phyloP scores from a whole-genome alignment of 2,113 vertebrate genomes.

The Scomber scombrus region DNA sequence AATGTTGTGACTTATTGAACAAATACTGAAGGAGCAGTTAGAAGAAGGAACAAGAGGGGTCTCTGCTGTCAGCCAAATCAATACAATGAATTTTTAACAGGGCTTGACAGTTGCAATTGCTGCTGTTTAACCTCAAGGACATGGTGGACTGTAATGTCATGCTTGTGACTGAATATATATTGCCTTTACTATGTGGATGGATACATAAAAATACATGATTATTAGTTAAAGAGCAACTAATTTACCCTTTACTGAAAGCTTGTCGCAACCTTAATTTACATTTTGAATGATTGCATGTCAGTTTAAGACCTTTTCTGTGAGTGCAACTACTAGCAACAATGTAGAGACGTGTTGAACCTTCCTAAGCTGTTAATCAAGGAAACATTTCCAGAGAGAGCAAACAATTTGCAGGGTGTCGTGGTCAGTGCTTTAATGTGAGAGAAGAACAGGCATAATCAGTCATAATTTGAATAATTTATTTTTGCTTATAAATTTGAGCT shows the following conservation, averaged over 20 bases:
- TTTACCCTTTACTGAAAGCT: constrained; percentile 25
- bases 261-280: constrained; percentile 22
- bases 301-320: constrained; percentile 4
- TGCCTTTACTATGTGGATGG: constrained; percentile 21
- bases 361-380: constrained; percentile 33
- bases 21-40: constrained; percentile 42
- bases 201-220: constrained; percentile 7
- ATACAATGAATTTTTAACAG: constrained; percentile 76
- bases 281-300: constrained; percentile 60
- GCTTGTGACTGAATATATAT: constrained; percentile 25
- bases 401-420: not conserved
- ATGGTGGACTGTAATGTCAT: constrained; percentile 34
- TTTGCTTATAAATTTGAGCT: not conserved
- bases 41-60: constrained; percentile 49
- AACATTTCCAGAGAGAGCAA: constrained; percentile 3
- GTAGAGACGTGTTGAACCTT: not conserved
- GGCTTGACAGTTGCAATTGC: constrained; percentile 47
- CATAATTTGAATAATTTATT: not conserved
- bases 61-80: constrained; percentile 69
- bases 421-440: constrained; percentile 16
- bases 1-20: constrained; percentile 56
- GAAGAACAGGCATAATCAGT: not conserved
- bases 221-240: not conserved
- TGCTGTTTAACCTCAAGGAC: constrained; percentile 67
- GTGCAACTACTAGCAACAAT: constrained; percentile 22